These are phyloP conservation scores for Rhizomys pruinosus DNA, from an alignment of 2,113 vertebrate species.

Conservation along the genomic window DNA sequence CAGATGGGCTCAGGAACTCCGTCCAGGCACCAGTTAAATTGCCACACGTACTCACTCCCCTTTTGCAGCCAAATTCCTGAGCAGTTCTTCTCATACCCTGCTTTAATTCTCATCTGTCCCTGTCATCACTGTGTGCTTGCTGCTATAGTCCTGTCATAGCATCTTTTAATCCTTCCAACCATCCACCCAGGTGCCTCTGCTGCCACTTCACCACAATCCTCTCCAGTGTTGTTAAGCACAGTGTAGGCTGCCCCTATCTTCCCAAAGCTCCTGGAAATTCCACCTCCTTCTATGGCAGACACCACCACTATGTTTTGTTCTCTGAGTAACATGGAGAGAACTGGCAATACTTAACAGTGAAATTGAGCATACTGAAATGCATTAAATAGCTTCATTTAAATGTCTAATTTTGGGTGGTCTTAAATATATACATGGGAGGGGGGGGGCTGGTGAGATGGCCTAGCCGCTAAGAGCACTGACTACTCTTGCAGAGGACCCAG, in stretches of 20 bases:
- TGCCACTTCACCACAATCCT: background rate
- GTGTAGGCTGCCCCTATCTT: background rate
- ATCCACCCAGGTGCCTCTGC: background rate
- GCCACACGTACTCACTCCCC: background rate
- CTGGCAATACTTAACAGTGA: background rate
- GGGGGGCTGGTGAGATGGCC: too few relatives aligned
- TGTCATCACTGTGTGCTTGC: background rate
- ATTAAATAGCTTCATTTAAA: background rate
- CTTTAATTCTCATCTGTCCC: background rate
- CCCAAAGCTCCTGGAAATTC: background rate
- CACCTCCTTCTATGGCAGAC: background rate
- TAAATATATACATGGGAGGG: too few relatives aligned
- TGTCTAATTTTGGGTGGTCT: background rate
- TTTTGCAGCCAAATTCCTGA: constrained; percentile 48
- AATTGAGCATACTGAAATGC: background rate
- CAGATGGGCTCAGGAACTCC: constrained; percentile 33
- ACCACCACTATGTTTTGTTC: background rate
- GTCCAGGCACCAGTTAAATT: background rate
- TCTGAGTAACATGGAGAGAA: background rate
- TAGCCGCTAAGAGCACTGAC: too few relatives aligned
- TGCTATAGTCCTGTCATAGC: background rate
- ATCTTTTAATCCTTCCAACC: background rate
- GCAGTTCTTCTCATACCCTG: background rate
- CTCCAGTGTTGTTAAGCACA: background rate
- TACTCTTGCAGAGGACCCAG: too few relatives aligned